Evolutionary conservation across 2,113 vertebrate species (phyloP).

Genomic region (Rhinoptilus africanus): DNA sequence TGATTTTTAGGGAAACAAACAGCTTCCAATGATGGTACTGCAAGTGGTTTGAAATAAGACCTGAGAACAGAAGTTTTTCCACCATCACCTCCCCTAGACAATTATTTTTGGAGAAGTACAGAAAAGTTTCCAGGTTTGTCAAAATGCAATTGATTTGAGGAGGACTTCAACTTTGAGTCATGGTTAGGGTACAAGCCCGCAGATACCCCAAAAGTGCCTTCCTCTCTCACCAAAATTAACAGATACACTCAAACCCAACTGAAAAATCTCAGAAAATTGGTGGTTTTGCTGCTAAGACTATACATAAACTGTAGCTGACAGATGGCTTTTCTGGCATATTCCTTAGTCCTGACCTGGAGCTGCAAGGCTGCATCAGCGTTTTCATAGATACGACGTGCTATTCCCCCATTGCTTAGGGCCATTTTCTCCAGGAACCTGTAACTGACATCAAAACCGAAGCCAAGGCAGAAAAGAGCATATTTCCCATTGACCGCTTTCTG

Average conservation of each 20-base stretch:
- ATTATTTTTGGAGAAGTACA: not conserved
- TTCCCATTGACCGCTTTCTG: constrained; percentile 64
- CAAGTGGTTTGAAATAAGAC: not conserved
- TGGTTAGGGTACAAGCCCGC: not conserved
- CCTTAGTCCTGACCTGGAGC: constrained; percentile 81
- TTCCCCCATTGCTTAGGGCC: constrained; percentile 83
- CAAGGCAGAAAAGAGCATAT: constrained; percentile 86
- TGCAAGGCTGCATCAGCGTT: constrained; percentile 87
- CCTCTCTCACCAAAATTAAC: not conserved
- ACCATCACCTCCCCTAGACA: not conserved
- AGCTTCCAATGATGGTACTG: not conserved
- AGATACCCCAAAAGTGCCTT: not conserved
- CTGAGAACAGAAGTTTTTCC: not conserved
- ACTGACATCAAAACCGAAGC: constrained; percentile 86
- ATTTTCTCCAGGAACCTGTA: constrained; percentile 88
- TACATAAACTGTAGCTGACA: not conserved
- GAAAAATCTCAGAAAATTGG: not conserved
- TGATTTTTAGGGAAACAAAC: not conserved
- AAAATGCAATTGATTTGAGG: not conserved
- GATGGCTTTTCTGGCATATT: not conserved
- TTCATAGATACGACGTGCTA: constrained; percentile 88
- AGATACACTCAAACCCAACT: not conserved
- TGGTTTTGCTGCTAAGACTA: not conserved
- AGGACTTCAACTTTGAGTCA: not conserved
- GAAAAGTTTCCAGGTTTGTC: not conserved